Percentiles rank a stretch among this genome's conserved stretches.
Conservation (phyloP, 2,113 vertebrate species). For the Camelus bactrianus region DNA sequence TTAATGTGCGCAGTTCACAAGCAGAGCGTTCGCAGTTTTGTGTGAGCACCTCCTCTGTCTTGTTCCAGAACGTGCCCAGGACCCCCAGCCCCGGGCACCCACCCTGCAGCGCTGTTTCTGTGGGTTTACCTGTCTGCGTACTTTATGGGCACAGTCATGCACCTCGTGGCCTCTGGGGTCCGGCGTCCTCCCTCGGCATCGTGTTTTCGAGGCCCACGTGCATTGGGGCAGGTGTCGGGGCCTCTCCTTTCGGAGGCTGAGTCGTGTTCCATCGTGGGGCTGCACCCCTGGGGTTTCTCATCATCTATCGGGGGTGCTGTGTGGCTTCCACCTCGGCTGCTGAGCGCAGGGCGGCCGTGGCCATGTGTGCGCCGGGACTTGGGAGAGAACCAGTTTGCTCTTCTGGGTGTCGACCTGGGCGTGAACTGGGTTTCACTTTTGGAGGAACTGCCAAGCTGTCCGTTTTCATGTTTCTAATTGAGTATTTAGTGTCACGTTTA, state of each 20-base stretch:
- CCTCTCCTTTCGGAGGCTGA: fast-evolving
- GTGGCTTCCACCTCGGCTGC: not conserved
- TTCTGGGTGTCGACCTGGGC: fast-evolving
- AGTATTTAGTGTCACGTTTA: not conserved
- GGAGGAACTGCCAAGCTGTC: not conserved
- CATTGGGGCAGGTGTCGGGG: fast-evolving
- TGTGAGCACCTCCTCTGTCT: not conserved
- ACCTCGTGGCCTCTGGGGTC: fast-evolving
- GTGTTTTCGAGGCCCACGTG: not conserved
- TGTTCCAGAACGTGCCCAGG: not conserved
- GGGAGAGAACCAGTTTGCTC: no score
- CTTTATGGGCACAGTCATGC: no score
- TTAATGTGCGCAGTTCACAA: not conserved
- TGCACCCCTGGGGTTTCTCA: fast-evolving
- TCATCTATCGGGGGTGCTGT: fast-evolving
- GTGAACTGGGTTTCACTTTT: no score
- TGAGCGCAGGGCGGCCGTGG: fast-evolving
- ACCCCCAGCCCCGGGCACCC: not conserved
- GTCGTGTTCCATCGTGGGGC: fast-evolving
- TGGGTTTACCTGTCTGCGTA: no score
- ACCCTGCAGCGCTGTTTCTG: not conserved
- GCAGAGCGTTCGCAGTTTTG: not conserved
- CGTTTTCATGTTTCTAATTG: not conserved
- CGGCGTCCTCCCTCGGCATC: not conserved
- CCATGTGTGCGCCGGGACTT: fast-evolving